These are phyloP conservation scores for Centroberyx gerrardi DNA, from an alignment of 2,797 vertebrate genomes.

Conservation along the genomic window DNA sequence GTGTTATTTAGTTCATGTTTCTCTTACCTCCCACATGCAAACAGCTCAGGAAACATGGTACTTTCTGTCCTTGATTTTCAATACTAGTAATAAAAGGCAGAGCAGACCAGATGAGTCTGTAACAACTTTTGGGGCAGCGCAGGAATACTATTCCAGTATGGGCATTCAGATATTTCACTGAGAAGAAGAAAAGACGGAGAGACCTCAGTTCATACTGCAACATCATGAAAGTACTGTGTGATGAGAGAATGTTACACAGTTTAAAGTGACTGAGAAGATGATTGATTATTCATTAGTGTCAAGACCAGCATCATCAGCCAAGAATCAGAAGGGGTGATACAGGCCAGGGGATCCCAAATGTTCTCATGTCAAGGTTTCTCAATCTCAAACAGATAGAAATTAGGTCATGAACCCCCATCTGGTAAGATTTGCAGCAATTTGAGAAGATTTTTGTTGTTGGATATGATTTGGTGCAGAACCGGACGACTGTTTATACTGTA, in stretches of 20 bases:
- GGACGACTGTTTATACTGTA: too few species aligned
- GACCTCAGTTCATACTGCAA: not conserved
- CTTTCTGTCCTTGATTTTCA: conserved; percentile 85
- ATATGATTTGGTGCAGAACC: too few species aligned
- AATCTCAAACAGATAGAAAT: too few species aligned
- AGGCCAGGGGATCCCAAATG: too few species aligned
- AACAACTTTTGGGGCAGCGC: conserved; percentile 90
- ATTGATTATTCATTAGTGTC: not conserved
- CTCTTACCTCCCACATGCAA: conserved; percentile 93
- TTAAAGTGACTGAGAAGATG: too few species aligned
- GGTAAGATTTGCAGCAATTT: too few species aligned
- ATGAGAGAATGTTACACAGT: not conserved
- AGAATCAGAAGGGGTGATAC: too few species aligned
- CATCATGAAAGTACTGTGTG: not conserved
- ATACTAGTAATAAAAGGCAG: conserved; percentile 91
- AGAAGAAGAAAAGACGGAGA: not conserved
- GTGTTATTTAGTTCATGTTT: not conserved
- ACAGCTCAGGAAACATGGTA: conserved; percentile 90
- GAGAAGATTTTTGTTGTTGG: too few species aligned
- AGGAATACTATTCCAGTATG: conserved; percentile 93
- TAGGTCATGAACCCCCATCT: too few species aligned
- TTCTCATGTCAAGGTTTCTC: too few species aligned
- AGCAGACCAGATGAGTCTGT: conserved; percentile 92
- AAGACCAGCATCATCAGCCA: not conserved
- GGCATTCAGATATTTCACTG: conserved; percentile 95